phyloP scores from a whole-genome alignment of 1,140 invertebrate genomes.

The Coboldia fuscipes region DNA sequence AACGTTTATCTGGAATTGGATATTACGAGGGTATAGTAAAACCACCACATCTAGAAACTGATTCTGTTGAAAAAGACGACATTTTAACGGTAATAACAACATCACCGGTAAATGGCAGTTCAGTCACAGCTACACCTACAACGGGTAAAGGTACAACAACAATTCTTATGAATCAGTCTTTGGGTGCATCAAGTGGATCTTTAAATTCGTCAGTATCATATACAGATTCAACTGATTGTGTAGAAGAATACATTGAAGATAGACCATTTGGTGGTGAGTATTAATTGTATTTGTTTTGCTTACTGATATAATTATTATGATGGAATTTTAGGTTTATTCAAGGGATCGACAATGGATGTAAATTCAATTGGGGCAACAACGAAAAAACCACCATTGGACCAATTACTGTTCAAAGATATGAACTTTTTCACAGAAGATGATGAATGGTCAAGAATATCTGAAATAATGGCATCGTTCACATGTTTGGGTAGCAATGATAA shows the following conservation, averaged over 20 bases:
- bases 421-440: slow-evolving; percentile 41
- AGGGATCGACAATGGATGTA: slow-evolving; percentile 43
- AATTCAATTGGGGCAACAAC: slow-evolving; percentile 7
- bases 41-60: no score
- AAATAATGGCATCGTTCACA: slow-evolving; percentile 83
- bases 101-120: no score
- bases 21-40: no score
- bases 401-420: not conserved
- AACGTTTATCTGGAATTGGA: slow-evolving; percentile 16
- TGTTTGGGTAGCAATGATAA: slow-evolving; percentile 17
- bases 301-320: not conserved
- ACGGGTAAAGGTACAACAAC: slow-evolving; percentile 17
- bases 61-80: no score
- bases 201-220: slow-evolving; percentile 33
- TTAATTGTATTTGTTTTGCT: not conserved
- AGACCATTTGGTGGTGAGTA: slow-evolving; percentile 67
- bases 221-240: slow-evolving; percentile 55
- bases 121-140: slow-evolving; percentile 6
- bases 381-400: slow-evolving; percentile 12
- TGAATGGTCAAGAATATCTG: slow-evolving; percentile 87
- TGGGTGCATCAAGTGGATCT: slow-evolving; percentile 9
- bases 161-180: slow-evolving; percentile 9
- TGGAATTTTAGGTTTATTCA: slow-evolving; percentile 37
- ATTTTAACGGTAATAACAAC: no score
- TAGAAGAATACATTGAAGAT: slow-evolving; percentile 68